Evolutionary conservation across 2,888 invertebrate genomes (phyloP).

Genomic region (Cantharis flavilabris): DNA sequence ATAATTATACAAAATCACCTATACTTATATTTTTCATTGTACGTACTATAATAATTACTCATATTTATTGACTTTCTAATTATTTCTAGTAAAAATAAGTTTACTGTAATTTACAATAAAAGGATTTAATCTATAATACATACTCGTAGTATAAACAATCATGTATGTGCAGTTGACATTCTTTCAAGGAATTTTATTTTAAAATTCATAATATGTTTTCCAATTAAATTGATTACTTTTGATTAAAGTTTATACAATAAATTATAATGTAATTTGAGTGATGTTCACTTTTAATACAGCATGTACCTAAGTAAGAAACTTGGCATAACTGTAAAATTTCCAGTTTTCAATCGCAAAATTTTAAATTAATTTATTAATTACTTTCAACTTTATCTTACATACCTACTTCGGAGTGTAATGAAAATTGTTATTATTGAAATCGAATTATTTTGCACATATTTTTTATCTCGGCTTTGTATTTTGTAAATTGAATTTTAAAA

Average conservation of each 20-base stretch:
- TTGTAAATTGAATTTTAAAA: neutral
- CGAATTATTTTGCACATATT: neutral
- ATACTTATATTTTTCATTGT: too few species aligned
- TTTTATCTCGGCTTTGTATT: neutral
- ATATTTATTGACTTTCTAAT: neutral
- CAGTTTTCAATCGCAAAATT: neutral
- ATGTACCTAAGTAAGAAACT: neutral
- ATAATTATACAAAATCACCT: too few species aligned
- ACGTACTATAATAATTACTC: too few species aligned
- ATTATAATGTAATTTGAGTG: neutral
- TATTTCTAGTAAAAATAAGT: neutral
- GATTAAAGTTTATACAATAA: neutral
- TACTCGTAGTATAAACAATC: neutral
- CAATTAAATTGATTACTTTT: neutral
- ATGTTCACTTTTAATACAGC: neutral
- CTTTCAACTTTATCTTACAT: neutral
- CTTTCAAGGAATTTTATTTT: neutral
- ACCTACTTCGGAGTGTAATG: neutral
- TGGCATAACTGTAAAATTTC: neutral
- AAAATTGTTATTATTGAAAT: neutral
- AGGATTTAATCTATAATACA: neutral
- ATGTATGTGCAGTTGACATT: neutral
- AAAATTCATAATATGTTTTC: neutral
- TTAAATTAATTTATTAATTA: neutral
- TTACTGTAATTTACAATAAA: neutral